These are phyloP conservation scores for Sebastes hubbsi DNA, from an alignment of 2,797 vertebrate genomes.

Conservation along the genomic window DNA sequence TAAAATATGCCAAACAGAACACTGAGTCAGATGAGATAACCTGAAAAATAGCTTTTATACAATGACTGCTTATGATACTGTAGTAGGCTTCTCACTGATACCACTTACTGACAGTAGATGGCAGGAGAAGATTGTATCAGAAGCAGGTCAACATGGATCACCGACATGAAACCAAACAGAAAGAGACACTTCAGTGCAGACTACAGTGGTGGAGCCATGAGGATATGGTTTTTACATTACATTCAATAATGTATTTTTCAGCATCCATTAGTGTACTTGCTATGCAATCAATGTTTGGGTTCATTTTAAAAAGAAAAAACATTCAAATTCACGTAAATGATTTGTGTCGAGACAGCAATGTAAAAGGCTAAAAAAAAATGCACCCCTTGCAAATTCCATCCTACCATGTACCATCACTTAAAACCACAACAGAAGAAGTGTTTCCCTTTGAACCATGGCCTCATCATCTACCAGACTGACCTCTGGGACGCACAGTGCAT, in stretches of 20 bases:
- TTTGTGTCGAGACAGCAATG: neutral
- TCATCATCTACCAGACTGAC: neutral
- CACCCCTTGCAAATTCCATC: neutral
- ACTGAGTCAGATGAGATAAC: neutral
- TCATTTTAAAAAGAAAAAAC: neutral
- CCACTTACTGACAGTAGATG: slow-evolving; percentile 30
- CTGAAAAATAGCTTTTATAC: neutral
- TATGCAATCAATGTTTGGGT: neutral
- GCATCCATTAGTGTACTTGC: neutral
- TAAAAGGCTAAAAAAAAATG: neutral
- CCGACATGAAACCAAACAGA: neutral
- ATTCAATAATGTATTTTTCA: neutral
- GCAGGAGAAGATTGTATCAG: slow-evolving; percentile 29
- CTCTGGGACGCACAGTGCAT: neutral
- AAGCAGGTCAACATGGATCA: neutral
- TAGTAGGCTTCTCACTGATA: neutral
- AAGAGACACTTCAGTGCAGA: neutral
- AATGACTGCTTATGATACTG: neutral
- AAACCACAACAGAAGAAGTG: neutral
- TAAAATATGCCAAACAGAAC: neutral
- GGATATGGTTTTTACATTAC: neutral
- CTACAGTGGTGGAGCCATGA: neutral
- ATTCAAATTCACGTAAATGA: neutral
- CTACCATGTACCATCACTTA: neutral
- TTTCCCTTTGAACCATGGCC: neutral